Percentiles rank a stretch among this genome's conserved stretches.
Evolutionary conservation across 30 jellyfish, hydroid and myxozoan genomes (phyloP).

Genomic region (Rhopilema esculentum): DNA sequence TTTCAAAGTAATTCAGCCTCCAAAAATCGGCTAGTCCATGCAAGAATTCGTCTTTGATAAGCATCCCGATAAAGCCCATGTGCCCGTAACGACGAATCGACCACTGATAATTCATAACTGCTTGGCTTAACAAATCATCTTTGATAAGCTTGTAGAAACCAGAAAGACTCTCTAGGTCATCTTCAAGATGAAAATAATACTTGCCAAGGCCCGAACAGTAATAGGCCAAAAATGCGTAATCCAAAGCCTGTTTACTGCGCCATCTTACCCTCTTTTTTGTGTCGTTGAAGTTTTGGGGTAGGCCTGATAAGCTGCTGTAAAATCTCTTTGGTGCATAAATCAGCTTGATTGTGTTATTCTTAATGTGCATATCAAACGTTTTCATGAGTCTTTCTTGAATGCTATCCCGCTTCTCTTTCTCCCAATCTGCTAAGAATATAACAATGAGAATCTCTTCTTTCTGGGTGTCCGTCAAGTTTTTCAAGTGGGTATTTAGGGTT

Average conservation of each 20-base stretch:
- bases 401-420: constrained; percentile 8
- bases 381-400: constrained; percentile 6
- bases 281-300: constrained; percentile 44
- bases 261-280: constrained; percentile 39
- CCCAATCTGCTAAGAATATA: constrained; percentile 17
- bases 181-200: constrained; percentile 67
- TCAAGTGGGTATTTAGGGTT: neutral
- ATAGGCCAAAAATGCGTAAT: constrained; percentile 50
- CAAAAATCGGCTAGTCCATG: constrained; percentile 17
- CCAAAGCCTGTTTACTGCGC: constrained; percentile 68
- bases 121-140: neutral
- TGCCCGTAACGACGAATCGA: constrained; percentile 8
- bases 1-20: constrained; percentile 22
- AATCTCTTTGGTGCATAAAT: constrained; percentile 52
- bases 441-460: neutral
- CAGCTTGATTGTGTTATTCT: constrained; percentile 34
- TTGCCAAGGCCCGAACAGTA: constrained; percentile 23
- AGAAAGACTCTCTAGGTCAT: constrained; percentile 31
- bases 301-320: constrained; percentile 15
- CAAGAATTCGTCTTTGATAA: constrained; percentile 28
- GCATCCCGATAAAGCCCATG: constrained; percentile 56
- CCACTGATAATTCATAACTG: constrained; percentile 1
- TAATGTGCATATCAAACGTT: neutral
- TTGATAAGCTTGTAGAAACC: constrained; percentile 26
- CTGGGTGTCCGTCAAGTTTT: neutral